Evolutionary conservation across 2,797 vertebrate species (phyloP).

Genomic region (Neosilurus hyrtlii): DNA sequence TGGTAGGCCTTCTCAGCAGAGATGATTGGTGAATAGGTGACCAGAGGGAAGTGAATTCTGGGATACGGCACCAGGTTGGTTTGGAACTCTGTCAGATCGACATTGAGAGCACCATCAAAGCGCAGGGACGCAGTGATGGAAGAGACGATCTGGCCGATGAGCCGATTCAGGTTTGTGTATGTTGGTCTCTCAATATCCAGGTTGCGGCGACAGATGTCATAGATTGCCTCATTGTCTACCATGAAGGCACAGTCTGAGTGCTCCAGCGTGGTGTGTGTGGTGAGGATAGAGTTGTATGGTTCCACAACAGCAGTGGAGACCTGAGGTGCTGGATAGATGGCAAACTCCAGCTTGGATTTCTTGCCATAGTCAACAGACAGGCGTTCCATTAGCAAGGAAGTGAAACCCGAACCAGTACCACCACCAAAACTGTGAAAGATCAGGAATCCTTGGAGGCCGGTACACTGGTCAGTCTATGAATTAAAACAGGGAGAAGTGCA

Average conservation of each 20-base stretch:
- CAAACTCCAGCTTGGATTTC: slow-evolving; percentile 85
- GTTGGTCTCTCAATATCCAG: slow-evolving; percentile 81
- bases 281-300: slow-evolving; percentile 85
- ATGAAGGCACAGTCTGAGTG: slow-evolving; percentile 88
- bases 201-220: slow-evolving; percentile 81
- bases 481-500: not conserved
- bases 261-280: slow-evolving; percentile 83
- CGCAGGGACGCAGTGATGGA: slow-evolving; percentile 83
- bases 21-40: slow-evolving; percentile 82
- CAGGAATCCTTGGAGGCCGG: slow-evolving; percentile 83
- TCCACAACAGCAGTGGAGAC: slow-evolving; percentile 85
- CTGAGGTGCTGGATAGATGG: slow-evolving; percentile 82
- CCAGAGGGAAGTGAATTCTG: slow-evolving; percentile 82
- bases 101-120: slow-evolving; percentile 82
- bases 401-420: slow-evolving; percentile 85
- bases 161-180: slow-evolving; percentile 82
- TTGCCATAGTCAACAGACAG: slow-evolving; percentile 84
- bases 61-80: slow-evolving; percentile 85
- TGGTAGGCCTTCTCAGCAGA: slow-evolving; percentile 83
- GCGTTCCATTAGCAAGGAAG: slow-evolving; percentile 82
- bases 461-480: slow-evolving; percentile 80
- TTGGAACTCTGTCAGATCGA: slow-evolving; percentile 85
- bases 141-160: slow-evolving; percentile 84
- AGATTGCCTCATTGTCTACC: slow-evolving; percentile 89
- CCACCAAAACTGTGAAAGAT: slow-evolving; percentile 86